These are phyloP conservation scores for Orestias chungarensis DNA, from an alignment of 2,797 vertebrate genomes.

Conservation along the genomic window DNA sequence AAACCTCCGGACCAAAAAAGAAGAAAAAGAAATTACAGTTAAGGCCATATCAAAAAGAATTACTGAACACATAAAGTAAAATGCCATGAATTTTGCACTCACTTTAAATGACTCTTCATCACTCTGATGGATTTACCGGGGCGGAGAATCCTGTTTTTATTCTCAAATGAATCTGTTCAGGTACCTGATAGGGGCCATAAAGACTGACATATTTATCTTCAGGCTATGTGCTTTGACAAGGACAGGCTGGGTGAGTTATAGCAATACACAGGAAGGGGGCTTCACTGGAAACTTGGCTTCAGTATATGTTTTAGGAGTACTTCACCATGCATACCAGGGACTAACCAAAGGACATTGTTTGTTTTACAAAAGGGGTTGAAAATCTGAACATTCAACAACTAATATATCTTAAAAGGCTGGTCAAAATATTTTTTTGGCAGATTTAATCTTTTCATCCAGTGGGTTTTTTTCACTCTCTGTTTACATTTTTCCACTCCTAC, in stretches of 20 bases:
- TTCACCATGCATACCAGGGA: conserved; percentile 18
- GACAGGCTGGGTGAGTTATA: conserved; percentile 78
- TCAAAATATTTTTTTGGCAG: conserved; percentile 17
- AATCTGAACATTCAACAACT: conserved; percentile 1
- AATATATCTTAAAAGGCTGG: background rate
- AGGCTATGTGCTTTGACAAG: conserved; percentile 78
- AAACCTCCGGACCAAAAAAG: background rate
- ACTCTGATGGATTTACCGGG: conserved; percentile 77
- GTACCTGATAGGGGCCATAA: conserved; percentile 77
- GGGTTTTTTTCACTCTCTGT: conserved; percentile 41
- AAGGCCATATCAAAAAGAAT: conserved; percentile 61
- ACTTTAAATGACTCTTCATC: conserved; percentile 79
- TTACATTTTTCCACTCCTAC: conserved; percentile 53
- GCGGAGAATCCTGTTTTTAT: conserved; percentile 78
- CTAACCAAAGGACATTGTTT: conserved; percentile 16
- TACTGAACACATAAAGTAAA: conserved; percentile 74
- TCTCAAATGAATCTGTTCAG: conserved; percentile 79
- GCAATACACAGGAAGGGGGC: conserved; percentile 53
- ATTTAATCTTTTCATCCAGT: conserved; percentile 27
- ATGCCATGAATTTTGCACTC: conserved; percentile 74
- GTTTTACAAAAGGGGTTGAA: background rate
- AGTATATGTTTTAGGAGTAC: conserved; percentile 41
- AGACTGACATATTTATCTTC: conserved; percentile 82
- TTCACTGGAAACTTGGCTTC: conserved; percentile 59
- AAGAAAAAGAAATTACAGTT: conserved; percentile 31